Evolutionary conservation across 2,797 vertebrate genomes (phyloP), one percentile per base, ranked within the genome.

Genomic region (Poliocrania exsul): DNA sequence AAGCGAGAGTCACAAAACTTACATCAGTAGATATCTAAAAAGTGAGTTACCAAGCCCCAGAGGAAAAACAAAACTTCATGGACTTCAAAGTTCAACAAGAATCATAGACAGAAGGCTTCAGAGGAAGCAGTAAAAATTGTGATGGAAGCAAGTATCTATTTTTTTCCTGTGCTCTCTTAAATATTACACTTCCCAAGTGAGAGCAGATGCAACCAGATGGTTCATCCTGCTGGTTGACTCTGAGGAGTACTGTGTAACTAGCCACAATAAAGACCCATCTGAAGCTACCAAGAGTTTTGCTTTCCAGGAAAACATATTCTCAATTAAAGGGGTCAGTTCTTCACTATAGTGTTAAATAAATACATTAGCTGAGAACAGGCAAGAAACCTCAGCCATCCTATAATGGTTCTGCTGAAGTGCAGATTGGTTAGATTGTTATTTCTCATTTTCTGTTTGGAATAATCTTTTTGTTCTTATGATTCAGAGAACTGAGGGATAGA

Each of bases 381-480:
- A 53, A 56, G 56, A 90, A 66, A 38, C 13, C 28, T 87, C 57
- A 80, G 16, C 31, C n/a, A 70, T 66, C 20, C 62, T 73, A 38
- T 28, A 16, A 28, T 19, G 53, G 81, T 33, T 90, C 33, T 62
- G 56, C 25, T 44, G 28, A 88, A 81, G 66, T 58, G 74, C 54
- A 80, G 49, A 85, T 11, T 71, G 64, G 77, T 87, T 84, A 91
- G 35, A 91, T 91, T 62, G 0, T 37, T 90, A 80, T 72, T 95
- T 88, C 67, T 82, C 35, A 40, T 80, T 82, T 91, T 70, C 29
- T 11, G 4, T 82, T 90, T 82, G 47, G 75, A 80, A 87, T 72
- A 94, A 91, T 90, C 86, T 93, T 54, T 74, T 91, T 81, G 57
- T 86, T 88, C 69, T 61, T 75, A 51, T 80, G 75, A 96, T 58